Percentiles rank a stretch among this genome's conserved stretches.
These are phyloP conservation scores for Drosophila rellima DNA, from an alignment of 2,888 invertebrate species.

Conservation along the genomic window DNA sequence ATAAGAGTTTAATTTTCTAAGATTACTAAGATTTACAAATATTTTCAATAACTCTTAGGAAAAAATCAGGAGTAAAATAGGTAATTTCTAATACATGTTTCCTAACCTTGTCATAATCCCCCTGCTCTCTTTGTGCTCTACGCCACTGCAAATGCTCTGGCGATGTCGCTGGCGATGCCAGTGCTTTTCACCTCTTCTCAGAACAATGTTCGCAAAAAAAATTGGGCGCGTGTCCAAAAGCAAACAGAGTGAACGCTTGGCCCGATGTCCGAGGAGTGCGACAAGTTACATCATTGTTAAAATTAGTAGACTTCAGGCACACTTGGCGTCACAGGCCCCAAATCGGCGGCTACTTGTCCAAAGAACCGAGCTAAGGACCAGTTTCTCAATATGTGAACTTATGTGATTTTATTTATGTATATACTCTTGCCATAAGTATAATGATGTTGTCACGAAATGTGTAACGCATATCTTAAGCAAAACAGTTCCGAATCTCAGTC, in stretches of 20 bases:
- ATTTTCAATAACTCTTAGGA: not conserved
- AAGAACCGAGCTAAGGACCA: slow-evolving; percentile 29
- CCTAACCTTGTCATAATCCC: not conserved
- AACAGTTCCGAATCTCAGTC: not conserved
- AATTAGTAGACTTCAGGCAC: slow-evolving; percentile 74
- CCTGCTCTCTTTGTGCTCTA: not conserved
- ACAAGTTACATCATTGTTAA: slow-evolving; percentile 84
- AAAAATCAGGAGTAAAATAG: not conserved
- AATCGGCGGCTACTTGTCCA: slow-evolving; percentile 28
- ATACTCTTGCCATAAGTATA: not conserved
- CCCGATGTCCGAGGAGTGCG: slow-evolving; percentile 58
- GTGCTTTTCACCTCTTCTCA: slow-evolving; percentile 12
- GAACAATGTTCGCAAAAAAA: slow-evolving; percentile 31
- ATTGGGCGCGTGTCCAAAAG: slow-evolving; percentile 79
- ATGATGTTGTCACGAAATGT: not conserved
- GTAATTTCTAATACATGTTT: not conserved
- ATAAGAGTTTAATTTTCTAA: not conserved
- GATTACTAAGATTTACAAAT: not conserved
- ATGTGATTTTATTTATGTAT: slow-evolving; percentile 33
- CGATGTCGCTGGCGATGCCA: slow-evolving; percentile 1
- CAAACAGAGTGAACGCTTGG: slow-evolving; percentile 44
- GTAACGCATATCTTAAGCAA: not conserved
- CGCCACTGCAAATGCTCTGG: not conserved
- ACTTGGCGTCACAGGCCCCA: slow-evolving; percentile 39
- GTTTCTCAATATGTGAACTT: slow-evolving; percentile 3